phyloP scores from a whole-genome alignment of 2,888 invertebrate genomes.

The Pseudococcus jackbeardsleyi region DNA sequence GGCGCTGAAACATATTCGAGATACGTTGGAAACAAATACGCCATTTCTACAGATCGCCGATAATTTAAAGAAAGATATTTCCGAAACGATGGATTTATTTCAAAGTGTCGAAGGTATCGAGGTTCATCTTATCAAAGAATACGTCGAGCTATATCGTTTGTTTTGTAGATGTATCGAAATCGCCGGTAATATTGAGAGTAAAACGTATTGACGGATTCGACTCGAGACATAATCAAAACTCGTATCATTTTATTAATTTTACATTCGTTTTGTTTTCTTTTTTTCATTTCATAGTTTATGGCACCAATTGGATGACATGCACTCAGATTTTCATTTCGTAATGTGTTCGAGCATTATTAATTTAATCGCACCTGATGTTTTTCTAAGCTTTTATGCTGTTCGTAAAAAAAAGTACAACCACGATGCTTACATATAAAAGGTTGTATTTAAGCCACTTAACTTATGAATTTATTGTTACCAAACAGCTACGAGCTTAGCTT shows the following conservation, averaged over 20 bases:
- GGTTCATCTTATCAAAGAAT: slow-evolving; percentile 60
- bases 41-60: slow-evolving; percentile 47
- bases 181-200: slow-evolving; percentile 41
- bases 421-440: neutral
- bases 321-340: neutral
- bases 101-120: slow-evolving; percentile 59
- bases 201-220: neutral
- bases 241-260: neutral
- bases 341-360: neutral
- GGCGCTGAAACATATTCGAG: slow-evolving; percentile 53
- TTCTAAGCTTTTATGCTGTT: neutral
- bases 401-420: neutral
- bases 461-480: slow-evolving; percentile 37
- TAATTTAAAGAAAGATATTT: slow-evolving; percentile 28
- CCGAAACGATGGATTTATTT: slow-evolving; percentile 57
- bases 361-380: neutral
- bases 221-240: slow-evolving; percentile 1
- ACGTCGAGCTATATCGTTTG: slow-evolving; percentile 58
- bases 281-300: neutral
- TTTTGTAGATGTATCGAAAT: slow-evolving; percentile 57
- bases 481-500: slow-evolving; percentile 54
- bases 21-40: neutral
- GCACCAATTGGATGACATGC: slow-evolving; percentile 13
- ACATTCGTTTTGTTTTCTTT: neutral
- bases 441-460: slow-evolving; percentile 16